These are phyloP conservation scores for Alectura lathami DNA, from an alignment of 2,113 vertebrate genomes.

Conservation along the genomic window DNA sequence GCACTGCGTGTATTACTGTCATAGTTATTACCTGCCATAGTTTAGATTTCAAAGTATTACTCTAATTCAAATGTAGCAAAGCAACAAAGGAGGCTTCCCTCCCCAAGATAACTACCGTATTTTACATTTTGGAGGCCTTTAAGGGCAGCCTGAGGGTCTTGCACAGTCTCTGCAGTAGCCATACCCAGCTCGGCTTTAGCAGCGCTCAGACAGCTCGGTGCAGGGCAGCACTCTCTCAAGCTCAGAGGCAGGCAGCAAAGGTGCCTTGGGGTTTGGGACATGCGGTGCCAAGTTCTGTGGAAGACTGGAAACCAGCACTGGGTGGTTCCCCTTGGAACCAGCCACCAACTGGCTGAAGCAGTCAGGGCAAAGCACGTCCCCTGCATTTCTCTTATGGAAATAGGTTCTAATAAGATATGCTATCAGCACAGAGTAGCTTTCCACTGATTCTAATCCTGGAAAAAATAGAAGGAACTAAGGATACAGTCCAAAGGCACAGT, in stretches of 20 bases:
- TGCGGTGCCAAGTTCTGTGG: neutral
- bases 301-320: neutral
- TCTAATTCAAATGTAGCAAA: neutral
- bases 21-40: neutral
- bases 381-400: neutral
- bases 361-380: neutral
- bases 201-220: neutral
- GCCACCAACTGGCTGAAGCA: neutral
- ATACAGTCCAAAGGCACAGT: neutral
- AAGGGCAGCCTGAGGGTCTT: neutral
- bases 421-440: neutral
- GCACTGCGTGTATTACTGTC: neutral
- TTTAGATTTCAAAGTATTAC: neutral
- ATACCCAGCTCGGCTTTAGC: neutral
- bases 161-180: neutral
- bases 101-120: neutral
- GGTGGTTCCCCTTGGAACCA: neutral
- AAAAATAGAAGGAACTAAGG: neutral
- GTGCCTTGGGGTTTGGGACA: neutral
- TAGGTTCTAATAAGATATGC: neutral
- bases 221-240: neutral
- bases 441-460: neutral
- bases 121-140: neutral
- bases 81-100: neutral
- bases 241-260: neutral